Evolutionary conservation across 2,888 invertebrate species (phyloP), one percentile per base, ranked within the genome.

Genomic region (Netelia virgata): DNA sequence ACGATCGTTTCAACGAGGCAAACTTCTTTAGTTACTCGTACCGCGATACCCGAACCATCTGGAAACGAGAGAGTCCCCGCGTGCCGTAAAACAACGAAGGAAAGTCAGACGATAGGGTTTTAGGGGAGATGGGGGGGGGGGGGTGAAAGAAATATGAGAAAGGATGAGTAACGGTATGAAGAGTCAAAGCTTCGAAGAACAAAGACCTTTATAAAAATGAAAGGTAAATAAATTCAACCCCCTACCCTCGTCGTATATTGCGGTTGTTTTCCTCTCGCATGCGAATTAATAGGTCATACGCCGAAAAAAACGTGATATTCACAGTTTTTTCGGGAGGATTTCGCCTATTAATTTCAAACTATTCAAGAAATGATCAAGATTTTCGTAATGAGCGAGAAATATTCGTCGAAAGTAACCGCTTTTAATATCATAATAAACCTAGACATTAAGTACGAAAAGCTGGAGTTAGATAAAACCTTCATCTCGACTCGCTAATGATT

Each of bases 131-230:
- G 16, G 10, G 28, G 6, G 61, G 14, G 10, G 55, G 16, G 36
- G 28, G 41, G 28, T 9, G 43, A 10, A 55, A 36, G 8, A n/a
- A 9, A 75, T 47, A 28, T 47, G 36, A 28, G 43, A 47, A 66
- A 36, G n/a, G 16, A 55, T 28, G 20, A 55, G 64, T 73, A 73
- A 43, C 16, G 36, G 3, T 9, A 36, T 57, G 14, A 14, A 41
- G 53, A 63, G 69, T 64, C 43, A 57, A 66, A 73, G 64, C 72
- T 43, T 72, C n/a, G 28, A 14, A 73, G 47, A 47, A 14, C 72
- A 73, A 47, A 70, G 78, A 36, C 57, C 64, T 78, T 64, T 28
- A 64, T 66, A 18, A 55, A 66, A 64, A 79, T 72, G 55, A 72
- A 64, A 57, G 64, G 23, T 55, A 57, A 72, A 64, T 64, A 72